Conservation (phyloP, 1,140 invertebrate species). For the Polyergus mexicanus region DNA sequence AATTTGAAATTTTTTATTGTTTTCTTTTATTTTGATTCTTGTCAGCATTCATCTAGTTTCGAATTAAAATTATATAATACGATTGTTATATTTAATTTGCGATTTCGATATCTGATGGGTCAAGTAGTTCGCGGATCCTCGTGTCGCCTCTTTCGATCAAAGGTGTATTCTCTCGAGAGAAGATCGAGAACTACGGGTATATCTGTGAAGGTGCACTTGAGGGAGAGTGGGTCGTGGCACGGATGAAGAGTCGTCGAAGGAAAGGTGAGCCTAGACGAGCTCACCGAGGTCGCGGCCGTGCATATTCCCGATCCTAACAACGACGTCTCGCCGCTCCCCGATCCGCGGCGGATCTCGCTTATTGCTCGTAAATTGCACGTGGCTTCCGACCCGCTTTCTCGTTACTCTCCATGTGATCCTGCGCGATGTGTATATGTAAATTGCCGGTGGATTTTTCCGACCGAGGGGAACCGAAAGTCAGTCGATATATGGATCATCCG, state of each 20-base stretch:
- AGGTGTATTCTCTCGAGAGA: conserved; percentile 66
- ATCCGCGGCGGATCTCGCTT: conserved; percentile 74
- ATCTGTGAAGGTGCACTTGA: conserved; percentile 76
- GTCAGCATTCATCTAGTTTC: background rate
- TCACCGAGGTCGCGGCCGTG: conserved; percentile 80
- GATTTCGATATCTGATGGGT: background rate
- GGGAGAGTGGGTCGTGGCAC: conserved; percentile 72
- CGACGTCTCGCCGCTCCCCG: conserved; percentile 75
- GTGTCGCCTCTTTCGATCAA: conserved; percentile 11
- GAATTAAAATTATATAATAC: background rate
- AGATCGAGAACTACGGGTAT: conserved; percentile 63
- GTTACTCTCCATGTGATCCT: conserved; percentile 72
- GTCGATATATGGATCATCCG: conserved; percentile 63
- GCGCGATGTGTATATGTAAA: conserved; percentile 72
- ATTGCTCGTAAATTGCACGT: conserved; percentile 81
- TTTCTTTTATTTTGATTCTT: background rate
- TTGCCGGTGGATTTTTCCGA: conserved; percentile 64
- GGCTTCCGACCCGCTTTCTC: conserved; percentile 79
- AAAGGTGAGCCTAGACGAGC: conserved; percentile 78
- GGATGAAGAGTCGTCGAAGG: conserved; percentile 68
- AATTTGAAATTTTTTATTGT: background rate
- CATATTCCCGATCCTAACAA: conserved; percentile 80
- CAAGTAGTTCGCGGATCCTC: background rate
- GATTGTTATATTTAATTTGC: background rate
- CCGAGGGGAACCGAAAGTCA: conserved; percentile 14